Evolutionary conservation across 2,113 vertebrate species (phyloP), one percentile per base, ranked within the genome.

Genomic region (Ailuropoda melanoleuca): DNA sequence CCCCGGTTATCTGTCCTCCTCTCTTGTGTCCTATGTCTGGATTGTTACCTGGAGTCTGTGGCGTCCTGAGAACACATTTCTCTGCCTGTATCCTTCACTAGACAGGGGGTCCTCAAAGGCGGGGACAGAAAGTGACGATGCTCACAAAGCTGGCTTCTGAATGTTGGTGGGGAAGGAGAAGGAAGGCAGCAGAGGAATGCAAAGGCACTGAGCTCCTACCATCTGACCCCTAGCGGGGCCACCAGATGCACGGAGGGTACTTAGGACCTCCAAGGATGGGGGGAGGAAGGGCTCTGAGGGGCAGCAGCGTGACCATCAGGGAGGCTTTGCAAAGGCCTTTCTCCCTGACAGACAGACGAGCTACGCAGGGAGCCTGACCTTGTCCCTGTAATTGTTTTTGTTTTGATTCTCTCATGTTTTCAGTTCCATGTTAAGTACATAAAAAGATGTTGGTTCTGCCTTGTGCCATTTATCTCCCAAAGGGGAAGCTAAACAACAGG

Each of bases 391-490:
- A 14, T 83, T 56, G 31, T 8, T 7, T 19, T 13, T 2, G 15
- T 13, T 43, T 31, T 39, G n/a, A 7, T 18, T 8, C 66, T 8
- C 2, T 8, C 17, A 1, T 21, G 50, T 21, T 31, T 72, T 13
- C 10, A 13, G 24, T 23, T 23, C 2, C 4, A 3, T 1, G 26
- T 48, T 12, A 29, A 60, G 6, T 34, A 18, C 14, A 6, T 10
- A 4, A 43, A 43, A 58, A 72, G 39, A 24, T 0, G 3, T 3
- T 29, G 39, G 7, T n/a, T 39, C 4, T 29, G 29, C 68, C 11
- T 26, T 1, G 0, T n/a, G 66, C 34, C 23, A 0, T 7, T 43
- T 24, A 3, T 31, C 11, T 29, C 11, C 50, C 31, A 0, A 9
- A 18, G 15, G 29, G 39, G 15, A 31, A 46, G 0, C 3, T 4